These are phyloP conservation scores for Choristoneura fumiferana DNA, from an alignment of 1,140 invertebrate species.

Conservation along the genomic window DNA sequence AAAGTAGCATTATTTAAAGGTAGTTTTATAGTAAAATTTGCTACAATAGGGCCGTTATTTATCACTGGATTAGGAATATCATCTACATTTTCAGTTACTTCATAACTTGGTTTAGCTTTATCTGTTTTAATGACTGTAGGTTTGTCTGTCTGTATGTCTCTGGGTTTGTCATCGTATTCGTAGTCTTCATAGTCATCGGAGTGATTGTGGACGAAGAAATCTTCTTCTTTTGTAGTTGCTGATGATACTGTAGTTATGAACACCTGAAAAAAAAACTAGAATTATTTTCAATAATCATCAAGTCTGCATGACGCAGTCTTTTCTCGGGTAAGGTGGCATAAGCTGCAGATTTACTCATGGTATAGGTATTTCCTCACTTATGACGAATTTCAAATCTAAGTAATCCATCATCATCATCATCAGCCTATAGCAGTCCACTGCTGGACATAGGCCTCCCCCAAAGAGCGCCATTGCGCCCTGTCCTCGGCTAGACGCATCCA, in stretches of 20 bases:
- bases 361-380: too few relatives aligned
- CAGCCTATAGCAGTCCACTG: too few relatives aligned
- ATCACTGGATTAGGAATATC: slow-evolving; percentile 47
- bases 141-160: slow-evolving; percentile 1
- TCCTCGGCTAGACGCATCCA: too few relatives aligned
- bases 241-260: background rate
- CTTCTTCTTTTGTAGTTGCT: background rate
- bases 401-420: too few relatives aligned
- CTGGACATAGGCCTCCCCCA: too few relatives aligned
- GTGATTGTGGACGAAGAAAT: background rate
- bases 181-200: background rate
- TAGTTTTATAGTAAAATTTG: slow-evolving; percentile 36
- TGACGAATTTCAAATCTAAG: too few relatives aligned
- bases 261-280: background rate
- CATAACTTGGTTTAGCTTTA: slow-evolving; percentile 28
- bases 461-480: too few relatives aligned
- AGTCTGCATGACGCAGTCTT: too few relatives aligned
- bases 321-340: too few relatives aligned
- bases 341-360: too few relatives aligned
- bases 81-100: slow-evolving; percentile 50
- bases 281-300: too few relatives aligned
- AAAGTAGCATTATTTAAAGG: slow-evolving; percentile 33
- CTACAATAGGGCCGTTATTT: slow-evolving; percentile 31
- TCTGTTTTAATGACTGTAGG: background rate
- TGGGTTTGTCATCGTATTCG: background rate